These are phyloP conservation scores for Aurelia coerulea DNA, from an alignment of 30 jellyfish, hydroid and myxozoan species.

Conservation along the genomic window DNA sequence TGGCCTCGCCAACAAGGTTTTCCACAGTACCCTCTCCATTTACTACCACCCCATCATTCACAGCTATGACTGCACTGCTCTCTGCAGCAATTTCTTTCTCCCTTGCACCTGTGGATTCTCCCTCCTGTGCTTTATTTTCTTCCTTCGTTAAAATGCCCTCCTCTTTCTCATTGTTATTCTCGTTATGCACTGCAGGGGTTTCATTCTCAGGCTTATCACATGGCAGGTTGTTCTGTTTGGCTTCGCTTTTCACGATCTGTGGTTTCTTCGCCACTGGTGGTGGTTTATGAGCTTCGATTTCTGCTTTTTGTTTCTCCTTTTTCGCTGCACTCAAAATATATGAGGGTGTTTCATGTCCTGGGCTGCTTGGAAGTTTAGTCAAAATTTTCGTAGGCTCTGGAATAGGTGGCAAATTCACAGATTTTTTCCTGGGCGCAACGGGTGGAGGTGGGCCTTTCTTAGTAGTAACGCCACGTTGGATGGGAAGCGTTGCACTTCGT, in stretches of 20 bases:
- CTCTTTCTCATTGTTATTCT: background rate
- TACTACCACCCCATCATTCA: no score
- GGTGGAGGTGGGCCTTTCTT: slow-evolving; percentile 80
- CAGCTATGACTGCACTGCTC: no score
- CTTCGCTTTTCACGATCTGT: background rate
- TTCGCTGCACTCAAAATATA: slow-evolving; percentile 65
- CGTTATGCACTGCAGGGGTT: slow-evolving; percentile 47
- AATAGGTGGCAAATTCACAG: slow-evolving; percentile 57
- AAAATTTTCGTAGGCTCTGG: slow-evolving; percentile 9
- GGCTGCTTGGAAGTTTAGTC: slow-evolving; percentile 13
- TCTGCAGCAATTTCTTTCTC: no score
- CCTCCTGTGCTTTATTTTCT: background rate
- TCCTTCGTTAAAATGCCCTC: background rate
- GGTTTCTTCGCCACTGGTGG: background rate
- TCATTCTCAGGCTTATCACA: slow-evolving; percentile 1
- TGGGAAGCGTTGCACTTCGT: slow-evolving; percentile 44
- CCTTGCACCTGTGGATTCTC: background rate
- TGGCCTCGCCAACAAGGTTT: no score
- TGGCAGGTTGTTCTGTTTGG: slow-evolving; percentile 37
- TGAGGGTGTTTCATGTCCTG: slow-evolving; percentile 54
- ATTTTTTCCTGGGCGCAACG: slow-evolving; percentile 73
- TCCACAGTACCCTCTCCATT: no score
- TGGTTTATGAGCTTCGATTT: slow-evolving; percentile 9
- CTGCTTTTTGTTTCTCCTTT: slow-evolving; percentile 66
- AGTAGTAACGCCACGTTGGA: background rate